These are phyloP conservation scores for Anolis carolinensis DNA, from an alignment of 2,113 vertebrate species.

Conservation along the genomic window DNA sequence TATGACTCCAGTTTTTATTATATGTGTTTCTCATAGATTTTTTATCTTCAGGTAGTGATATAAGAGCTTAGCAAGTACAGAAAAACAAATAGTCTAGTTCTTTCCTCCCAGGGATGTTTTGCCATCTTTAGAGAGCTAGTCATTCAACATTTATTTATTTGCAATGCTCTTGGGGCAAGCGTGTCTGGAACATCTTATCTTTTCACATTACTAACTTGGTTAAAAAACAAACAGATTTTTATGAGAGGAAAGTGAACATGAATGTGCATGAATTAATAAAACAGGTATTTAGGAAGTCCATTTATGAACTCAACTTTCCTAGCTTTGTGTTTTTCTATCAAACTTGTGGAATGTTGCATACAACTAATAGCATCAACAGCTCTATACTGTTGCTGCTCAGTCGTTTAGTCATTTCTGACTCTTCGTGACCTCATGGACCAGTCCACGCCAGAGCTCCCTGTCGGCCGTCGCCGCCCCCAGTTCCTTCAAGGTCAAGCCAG, in stretches of 20 bases:
- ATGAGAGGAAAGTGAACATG: constrained; percentile 48
- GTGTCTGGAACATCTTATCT: constrained; percentile 41
- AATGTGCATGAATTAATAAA: constrained; percentile 66
- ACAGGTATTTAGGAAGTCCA: constrained; percentile 55
- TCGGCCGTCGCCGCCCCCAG: no score
- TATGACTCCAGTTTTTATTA: constrained; percentile 40
- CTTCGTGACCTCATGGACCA: no score
- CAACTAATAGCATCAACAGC: constrained; percentile 44
- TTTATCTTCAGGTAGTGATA: constrained; percentile 45
- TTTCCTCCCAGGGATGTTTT: constrained; percentile 39
- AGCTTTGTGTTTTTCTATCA: constrained; percentile 51
- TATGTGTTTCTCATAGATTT: constrained; percentile 30
- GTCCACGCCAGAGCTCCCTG: no score
- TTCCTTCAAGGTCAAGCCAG: no score
- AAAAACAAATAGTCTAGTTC: constrained; percentile 52
- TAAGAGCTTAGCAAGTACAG: constrained; percentile 50
- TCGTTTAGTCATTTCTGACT: no score
- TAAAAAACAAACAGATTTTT: constrained; percentile 54
- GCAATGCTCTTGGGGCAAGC: neutral
- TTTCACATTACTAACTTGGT: constrained; percentile 59
- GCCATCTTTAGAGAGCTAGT: constrained; percentile 41
- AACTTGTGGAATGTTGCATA: constrained; percentile 47
- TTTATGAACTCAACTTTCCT: constrained; percentile 46
- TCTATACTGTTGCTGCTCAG: no score
- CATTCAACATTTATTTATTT: constrained; percentile 36